Conservation (phyloP, 2,113 vertebrate genomes). For the human (Homo sapiens) region DNA sequence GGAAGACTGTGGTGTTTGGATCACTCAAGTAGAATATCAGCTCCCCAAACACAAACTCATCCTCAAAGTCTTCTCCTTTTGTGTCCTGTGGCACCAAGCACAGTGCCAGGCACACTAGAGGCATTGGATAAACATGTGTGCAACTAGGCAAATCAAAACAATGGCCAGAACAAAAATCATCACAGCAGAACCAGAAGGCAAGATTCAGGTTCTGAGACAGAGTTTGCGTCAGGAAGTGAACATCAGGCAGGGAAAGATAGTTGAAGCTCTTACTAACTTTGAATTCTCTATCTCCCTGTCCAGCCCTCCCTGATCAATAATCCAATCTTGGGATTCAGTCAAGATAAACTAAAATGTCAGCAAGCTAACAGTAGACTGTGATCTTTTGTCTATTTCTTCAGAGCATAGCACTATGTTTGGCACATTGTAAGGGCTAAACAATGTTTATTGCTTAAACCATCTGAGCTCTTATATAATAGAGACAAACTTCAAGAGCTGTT, state of each 20-base stretch:
- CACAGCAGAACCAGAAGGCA: not conserved
- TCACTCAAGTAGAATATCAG: not conserved
- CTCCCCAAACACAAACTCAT: not conserved
- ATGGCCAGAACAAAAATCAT: not conserved
- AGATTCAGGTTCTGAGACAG: not conserved
- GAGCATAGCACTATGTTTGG: not conserved
- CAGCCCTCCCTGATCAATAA: not conserved
- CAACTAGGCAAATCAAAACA: not conserved
- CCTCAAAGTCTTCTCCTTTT: not conserved
- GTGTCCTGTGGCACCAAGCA: not conserved
- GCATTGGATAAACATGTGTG: not conserved
- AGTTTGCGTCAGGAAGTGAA: not conserved
- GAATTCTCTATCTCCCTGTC: not conserved
- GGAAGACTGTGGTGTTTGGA: not conserved
- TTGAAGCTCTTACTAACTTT: not conserved
- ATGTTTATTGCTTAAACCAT: not conserved
- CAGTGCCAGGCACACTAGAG: not conserved
- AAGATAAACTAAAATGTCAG: conserved; percentile 37
- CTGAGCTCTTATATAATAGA: not conserved
- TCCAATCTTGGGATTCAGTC: not conserved
- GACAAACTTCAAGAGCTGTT: not conserved
- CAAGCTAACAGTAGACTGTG: not conserved
- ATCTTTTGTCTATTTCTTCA: not conserved
- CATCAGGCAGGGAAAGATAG: not conserved
- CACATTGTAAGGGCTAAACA: not conserved